Evolutionary conservation across 1,140 invertebrate genomes (phyloP), one percentile per base, ranked within the genome.

Genomic region (Rhynchophorus ferrugineus): DNA sequence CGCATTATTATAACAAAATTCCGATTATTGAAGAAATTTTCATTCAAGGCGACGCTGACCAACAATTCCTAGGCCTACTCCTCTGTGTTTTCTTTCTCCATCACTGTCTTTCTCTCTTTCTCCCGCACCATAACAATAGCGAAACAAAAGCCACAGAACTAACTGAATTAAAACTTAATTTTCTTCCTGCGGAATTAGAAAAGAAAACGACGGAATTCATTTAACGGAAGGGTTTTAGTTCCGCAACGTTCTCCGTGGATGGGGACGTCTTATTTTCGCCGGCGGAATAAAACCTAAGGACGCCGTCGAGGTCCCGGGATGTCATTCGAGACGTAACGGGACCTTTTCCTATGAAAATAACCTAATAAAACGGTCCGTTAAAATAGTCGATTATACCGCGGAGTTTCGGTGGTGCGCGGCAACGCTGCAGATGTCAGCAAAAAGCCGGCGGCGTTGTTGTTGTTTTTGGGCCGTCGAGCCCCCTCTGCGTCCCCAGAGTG

Each of bases 321-420:
- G 43, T 52, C 50, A 52, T 29, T 35, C 37, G 36, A 33, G 34
- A 45, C 43, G 42, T 18, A 46, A 46, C 19, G 14, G 36, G 41
- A 43, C 16, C 18, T 45, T 52, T 52, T 52, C 45, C 44, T 45
- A 52, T 52, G 41, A 52, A 45, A 52, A 52, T 52, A 45, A 52
- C 21, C 42, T 46, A 52, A 52, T 52, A 43, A 52, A 52, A 52
- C 43, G 50, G 29, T 45, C 45, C 50, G 45, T 52, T 52, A 52
- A 52, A 52, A 52, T 52, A 52, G 50, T 52, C 44, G 45, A 52
- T 34, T 35, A 43, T 20, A 33, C 43, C 43, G 34, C 43, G 33
- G 45, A 33, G 50, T 24, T 13, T 29, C 29, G 43, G 14, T 14
- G 29, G 38, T 17, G 29, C 29, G 11, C 24, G 1, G 41, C 3